These are phyloP conservation scores for Melanophora roralis DNA, from an alignment of 2,888 invertebrate species.

Conservation along the genomic window DNA sequence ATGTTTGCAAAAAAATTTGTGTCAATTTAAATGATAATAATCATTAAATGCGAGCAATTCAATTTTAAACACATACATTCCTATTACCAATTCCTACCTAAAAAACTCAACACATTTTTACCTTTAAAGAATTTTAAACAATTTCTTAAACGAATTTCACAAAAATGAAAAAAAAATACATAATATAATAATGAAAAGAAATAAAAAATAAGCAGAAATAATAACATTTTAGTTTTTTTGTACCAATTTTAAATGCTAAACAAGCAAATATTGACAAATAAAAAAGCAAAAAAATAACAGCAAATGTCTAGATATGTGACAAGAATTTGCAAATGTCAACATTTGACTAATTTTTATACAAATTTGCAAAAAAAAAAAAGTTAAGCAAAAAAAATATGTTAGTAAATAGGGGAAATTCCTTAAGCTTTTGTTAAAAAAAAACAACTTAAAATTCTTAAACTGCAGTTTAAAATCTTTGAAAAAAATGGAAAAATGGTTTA, in stretches of 20 bases:
- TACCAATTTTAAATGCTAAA: conserved; percentile 69
- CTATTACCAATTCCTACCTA: not conserved
- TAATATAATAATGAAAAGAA: too few species aligned
- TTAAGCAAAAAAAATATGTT: conserved; percentile 42
- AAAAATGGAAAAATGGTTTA: too few species aligned
- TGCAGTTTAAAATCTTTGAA: too few species aligned
- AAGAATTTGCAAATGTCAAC: conserved; percentile 72
- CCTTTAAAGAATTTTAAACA: conserved; percentile 57
- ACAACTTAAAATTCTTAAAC: not conserved
- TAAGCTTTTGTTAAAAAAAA: not conserved
- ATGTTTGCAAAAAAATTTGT: conserved; percentile 42
- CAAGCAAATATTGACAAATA: conserved; percentile 63
- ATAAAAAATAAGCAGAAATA: not conserved
- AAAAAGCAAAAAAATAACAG: conserved; percentile 45
- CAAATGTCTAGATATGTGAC: conserved; percentile 70
- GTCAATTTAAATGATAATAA: conserved; percentile 44
- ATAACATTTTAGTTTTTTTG: conserved; percentile 34
- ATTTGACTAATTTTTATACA: not conserved
- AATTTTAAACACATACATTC: conserved; percentile 9
- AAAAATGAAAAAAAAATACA: not conserved
- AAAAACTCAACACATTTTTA: conserved; percentile 8
- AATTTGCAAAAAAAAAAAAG: not conserved
- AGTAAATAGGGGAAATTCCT: not conserved
- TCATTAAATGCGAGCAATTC: not conserved
- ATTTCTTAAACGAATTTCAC: conserved; percentile 36